Evolutionary conservation across 53 echinoderm and acorn worm species (phyloP), one percentile per base, ranked within the genome.

Genomic region (Crossaster papposus): DNA sequence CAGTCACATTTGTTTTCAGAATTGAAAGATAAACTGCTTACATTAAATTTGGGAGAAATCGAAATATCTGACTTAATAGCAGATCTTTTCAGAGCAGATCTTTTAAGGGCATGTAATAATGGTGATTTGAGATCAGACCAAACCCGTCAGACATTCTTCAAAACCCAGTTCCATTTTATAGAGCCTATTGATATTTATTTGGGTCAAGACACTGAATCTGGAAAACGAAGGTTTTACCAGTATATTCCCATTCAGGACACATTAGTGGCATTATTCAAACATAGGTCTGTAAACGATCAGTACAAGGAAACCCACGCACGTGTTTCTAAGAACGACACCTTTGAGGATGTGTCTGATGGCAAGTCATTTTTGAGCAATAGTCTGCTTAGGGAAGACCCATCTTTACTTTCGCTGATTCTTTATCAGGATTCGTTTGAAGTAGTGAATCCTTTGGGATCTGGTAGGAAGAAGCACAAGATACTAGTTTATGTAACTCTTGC

Each of bases 401-500:
- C 72, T 64, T 63, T 89, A 18, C 14, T 91, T 77, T 52, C 54
- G 22, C 18, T 93, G 33, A 32, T 91, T 71, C 89, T 90, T 68
- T 93, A 79, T 62, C 93, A 93, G 53, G 90, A 93, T 84, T 79
- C 93, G 20, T 93, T 93, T 79, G 93, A 93, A 50, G 58, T 81
- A 2, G 82, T 91, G 0, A 91, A 93, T 91, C 93, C 93, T 10
- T 70, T 93, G 28, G 93, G 93, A 18, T 91, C 91, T 37, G 82
- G 74, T 32, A 92, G 79, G 38, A 89, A 78, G 26, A 89, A 86
- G 23, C 73, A 93, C 34, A 93, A 93, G 71, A 55, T 93, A 64
- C 53, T 92, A 82, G 92, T 92, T 30, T 92, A 92, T 79, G 29
- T 80, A 20, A 85, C 86, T 64, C 54, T 93, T 36, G 79, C 54